Conservation (phyloP, 2,888 invertebrate species). For the Caenorhabditis sp. region DNA sequence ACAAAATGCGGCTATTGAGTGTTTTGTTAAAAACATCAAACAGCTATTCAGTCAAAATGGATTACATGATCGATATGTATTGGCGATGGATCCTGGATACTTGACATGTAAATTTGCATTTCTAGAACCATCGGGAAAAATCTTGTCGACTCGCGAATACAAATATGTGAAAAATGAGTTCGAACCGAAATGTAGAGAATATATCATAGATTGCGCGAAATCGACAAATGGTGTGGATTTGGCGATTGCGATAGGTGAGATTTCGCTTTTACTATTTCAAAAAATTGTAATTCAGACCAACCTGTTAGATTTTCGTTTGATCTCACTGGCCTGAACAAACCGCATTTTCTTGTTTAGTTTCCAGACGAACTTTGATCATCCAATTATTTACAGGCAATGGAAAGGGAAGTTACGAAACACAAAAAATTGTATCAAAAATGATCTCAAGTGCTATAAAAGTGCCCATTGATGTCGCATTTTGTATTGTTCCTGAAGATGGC, state of each 20-base stretch:
- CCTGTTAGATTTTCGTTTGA: too few relatives aligned
- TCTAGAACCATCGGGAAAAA: conserved; percentile 74
- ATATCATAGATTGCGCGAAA: conserved; percentile 75
- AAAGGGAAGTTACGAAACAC: conserved; percentile 28
- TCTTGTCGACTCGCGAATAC: conserved; percentile 79
- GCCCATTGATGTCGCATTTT: conserved; percentile 17
- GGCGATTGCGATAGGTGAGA: conserved; percentile 79
- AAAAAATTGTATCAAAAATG: conserved; percentile 17
- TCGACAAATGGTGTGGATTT: conserved; percentile 78
- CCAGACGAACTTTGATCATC: too few relatives aligned
- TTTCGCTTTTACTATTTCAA: too few relatives aligned
- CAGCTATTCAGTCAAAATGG: conserved; percentile 84
- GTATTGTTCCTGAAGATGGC: conserved; percentile 87
- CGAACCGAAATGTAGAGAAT: conserved; percentile 62
- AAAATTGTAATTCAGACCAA: too few relatives aligned
- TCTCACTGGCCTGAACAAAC: too few relatives aligned
- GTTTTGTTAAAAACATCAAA: conserved; percentile 85
- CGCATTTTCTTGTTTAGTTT: too few relatives aligned
- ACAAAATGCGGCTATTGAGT: conserved; percentile 83
- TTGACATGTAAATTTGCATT: conserved; percentile 87
- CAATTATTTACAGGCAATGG: conserved; percentile 33
- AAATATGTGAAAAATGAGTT: conserved; percentile 75
- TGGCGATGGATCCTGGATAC: conserved; percentile 90
- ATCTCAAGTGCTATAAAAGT: conserved; percentile 3
- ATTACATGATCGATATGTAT: conserved; percentile 79